Evolutionary conservation across 2,888 invertebrate genomes (phyloP), one percentile per base, ranked within the genome.

Genomic region (Emmelina monodactyla): DNA sequence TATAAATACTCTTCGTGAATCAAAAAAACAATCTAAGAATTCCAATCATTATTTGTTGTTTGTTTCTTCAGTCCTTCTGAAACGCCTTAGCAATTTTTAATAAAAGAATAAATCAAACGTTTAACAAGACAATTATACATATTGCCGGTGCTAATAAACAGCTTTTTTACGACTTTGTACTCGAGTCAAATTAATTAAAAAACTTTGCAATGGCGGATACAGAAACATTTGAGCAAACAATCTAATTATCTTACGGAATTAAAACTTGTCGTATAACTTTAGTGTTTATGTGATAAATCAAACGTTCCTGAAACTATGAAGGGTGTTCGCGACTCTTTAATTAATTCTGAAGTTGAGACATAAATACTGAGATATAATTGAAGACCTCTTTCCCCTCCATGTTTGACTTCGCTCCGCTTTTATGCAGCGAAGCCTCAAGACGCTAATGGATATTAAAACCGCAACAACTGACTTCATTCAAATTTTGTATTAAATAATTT

Each of bases 381-480:
- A 53, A 47, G 50, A 49, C 51, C 49, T 53, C 50, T 58, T 59
- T 53, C 53, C 47, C 41, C 49, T 10, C 9, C 25, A 25, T 25
- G 25, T 25, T 25, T 25, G 3, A 25, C 11, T 25, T 25, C 11
- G 25, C 11, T n/a, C 3, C n/a, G 25, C n/a, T 37, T 32, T 32
- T 35, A 32, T 29, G 37, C 39, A 33, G 37, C 37, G 11, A 25
- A 25, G 25, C 25, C 43, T 33, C 40, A 42, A 39, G 50, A 53
- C n/a, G 49, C 53, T 62, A 65, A 64, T 62, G 62, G 58, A 60
- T 58, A 58, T 61, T 64, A 62, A 62, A 64, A 64, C 60, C 62
- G 62, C 62, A 57, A 57, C 62, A 57, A 57, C 54, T 56, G n/a
- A n/a, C n/a, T n/a, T n/a, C n/a, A n/a, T n/a, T n/a, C n/a, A n/a